Conservation (phyloP, 2,113 vertebrate species). For the Mustela nigripes region DNA sequence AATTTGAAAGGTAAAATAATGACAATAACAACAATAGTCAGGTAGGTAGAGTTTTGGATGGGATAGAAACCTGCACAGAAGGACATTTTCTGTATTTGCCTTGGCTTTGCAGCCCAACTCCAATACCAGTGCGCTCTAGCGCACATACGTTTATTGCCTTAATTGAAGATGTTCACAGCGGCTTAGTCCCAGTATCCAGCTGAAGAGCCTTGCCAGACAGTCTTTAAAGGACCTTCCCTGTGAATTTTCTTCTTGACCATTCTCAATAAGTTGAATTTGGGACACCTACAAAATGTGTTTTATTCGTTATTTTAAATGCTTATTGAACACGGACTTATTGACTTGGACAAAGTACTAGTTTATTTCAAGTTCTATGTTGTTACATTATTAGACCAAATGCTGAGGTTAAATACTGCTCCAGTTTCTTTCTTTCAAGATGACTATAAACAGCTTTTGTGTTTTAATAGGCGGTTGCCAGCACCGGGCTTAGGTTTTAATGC, state of each 20-base stretch:
- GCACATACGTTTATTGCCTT: slow-evolving; percentile 91
- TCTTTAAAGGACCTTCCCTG: slow-evolving; percentile 87
- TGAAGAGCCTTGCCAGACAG: slow-evolving; percentile 87
- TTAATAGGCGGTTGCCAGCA: neutral
- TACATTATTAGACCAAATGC: neutral
- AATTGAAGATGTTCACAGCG: slow-evolving; percentile 86
- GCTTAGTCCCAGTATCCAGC: slow-evolving; percentile 89
- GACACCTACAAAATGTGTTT: slow-evolving; percentile 85
- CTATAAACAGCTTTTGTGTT: neutral
- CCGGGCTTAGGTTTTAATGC: neutral
- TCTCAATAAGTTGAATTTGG: slow-evolving; percentile 82
- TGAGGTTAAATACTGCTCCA: neutral
- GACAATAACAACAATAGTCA: neutral
- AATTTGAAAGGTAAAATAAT: neutral
- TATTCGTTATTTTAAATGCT: slow-evolving; percentile 29
- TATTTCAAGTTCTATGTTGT: neutral
- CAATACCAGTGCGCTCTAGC: slow-evolving; percentile 79
- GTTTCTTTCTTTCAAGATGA: neutral
- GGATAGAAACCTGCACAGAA: slow-evolving; percentile 81
- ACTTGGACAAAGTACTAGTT: neutral
- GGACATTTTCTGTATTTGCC: slow-evolving; percentile 30
- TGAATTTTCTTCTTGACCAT: slow-evolving; percentile 86
- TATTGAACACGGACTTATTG: neutral
- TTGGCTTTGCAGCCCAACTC: neutral
- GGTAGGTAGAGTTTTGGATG: neutral